Percentiles rank a stretch among this genome's conserved stretches.
Conservation (phyloP, 2,113 vertebrate species). For the Trichomycterus rosablanca region DNA sequence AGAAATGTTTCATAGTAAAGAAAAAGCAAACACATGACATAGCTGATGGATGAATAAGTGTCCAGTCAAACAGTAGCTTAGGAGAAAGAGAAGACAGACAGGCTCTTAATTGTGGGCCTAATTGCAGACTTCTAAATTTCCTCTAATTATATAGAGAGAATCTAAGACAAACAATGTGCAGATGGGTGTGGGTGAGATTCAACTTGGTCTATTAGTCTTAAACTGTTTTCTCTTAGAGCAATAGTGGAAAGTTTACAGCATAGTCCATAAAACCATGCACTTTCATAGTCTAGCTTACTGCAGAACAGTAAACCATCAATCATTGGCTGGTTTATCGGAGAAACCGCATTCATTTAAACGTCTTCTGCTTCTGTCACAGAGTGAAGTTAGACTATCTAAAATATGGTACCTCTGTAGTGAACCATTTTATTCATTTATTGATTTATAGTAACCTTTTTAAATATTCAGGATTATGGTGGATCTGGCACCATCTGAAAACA, state of each 20-base stretch:
- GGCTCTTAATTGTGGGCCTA: slow-evolving; percentile 64
- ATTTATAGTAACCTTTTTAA: no score
- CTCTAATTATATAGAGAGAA: slow-evolving; percentile 47
- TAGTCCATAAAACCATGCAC: background rate
- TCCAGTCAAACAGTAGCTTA: background rate
- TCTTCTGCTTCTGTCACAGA: no score
- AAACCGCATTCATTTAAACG: background rate
- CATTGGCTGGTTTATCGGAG: background rate
- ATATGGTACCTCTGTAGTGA: no score
- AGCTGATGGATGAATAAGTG: background rate
- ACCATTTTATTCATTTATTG: background rate
- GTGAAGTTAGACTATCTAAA: no score
- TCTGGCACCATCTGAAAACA: no score
- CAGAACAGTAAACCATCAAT: background rate
- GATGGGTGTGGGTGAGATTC: slow-evolving; percentile 25
- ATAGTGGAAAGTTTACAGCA: background rate
- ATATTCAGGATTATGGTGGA: no score
- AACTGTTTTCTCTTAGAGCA: slow-evolving; percentile 1
- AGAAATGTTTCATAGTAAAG: background rate
- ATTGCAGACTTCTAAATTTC: slow-evolving; percentile 59
- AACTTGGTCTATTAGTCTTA: slow-evolving; percentile 12
- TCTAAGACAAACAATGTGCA: slow-evolving; percentile 16
- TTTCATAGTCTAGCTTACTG: background rate
- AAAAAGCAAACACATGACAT: no score
- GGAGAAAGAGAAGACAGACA: slow-evolving; percentile 34